Conservation (phyloP, 1,140 invertebrate genomes). For the Diachasma alloeum region DNA sequence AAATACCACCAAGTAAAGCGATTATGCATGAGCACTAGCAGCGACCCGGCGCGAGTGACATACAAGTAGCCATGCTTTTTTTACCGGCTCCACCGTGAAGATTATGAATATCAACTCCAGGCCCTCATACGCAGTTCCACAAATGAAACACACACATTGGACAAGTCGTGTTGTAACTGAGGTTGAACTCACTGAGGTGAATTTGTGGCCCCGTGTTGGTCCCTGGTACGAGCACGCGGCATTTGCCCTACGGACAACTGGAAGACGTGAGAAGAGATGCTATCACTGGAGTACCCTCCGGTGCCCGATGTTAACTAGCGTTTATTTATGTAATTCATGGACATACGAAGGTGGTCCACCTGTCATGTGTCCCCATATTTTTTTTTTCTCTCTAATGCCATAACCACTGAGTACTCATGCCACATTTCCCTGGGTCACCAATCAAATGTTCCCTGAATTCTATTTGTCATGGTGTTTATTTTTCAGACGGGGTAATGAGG, state of each 20-base stretch:
- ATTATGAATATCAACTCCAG: no score
- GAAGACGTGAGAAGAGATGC: constrained; percentile 35
- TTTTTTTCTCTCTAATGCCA: background rate
- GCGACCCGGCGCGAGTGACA: background rate
- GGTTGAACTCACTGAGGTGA: constrained; percentile 15
- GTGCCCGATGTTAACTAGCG: constrained; percentile 34
- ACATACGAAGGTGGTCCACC: constrained; percentile 39
- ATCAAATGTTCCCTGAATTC: no score
- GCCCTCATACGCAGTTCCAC: background rate
- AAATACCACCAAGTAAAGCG: background rate
- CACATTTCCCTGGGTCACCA: no score
- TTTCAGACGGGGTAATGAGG: no score
- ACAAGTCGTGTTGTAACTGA: background rate
- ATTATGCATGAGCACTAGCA: background rate
- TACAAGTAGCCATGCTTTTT: background rate
- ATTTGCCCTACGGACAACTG: background rate
- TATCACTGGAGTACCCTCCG: constrained; percentile 30
- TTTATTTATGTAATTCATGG: constrained; percentile 43
- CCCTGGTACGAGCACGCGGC: background rate
- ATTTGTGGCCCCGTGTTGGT: constrained; percentile 24
- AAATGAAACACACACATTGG: background rate
- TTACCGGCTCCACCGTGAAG: background rate
- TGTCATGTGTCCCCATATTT: constrained; percentile 17
- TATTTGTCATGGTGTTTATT: no score
- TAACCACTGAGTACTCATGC: background rate